phyloP scores from a whole-genome alignment of 2,888 invertebrate genomes.

The Pemphredon lugubris region DNA sequence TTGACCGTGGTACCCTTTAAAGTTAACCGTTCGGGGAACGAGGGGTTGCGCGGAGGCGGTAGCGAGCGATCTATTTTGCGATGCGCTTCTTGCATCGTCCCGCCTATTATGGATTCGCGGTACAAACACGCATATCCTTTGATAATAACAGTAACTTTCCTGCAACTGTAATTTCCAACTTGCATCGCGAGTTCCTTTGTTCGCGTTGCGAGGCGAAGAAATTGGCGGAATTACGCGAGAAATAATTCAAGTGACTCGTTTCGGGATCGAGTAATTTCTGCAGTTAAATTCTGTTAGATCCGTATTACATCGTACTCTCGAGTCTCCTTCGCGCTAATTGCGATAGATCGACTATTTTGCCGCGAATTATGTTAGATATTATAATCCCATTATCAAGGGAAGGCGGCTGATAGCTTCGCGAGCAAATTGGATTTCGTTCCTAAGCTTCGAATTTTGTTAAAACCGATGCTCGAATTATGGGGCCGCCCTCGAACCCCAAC shows the following conservation, averaged over 20 bases:
- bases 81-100: not conserved
- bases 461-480: constrained; percentile 37
- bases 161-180: not conserved
- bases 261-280: no score
- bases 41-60: not conserved
- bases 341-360: constrained; percentile 32
- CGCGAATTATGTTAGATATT: constrained; percentile 35
- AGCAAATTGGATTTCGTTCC: constrained; percentile 54
- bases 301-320: no score
- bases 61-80: not conserved
- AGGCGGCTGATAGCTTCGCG: constrained; percentile 37
- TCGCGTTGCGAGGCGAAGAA: no score
- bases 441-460: constrained; percentile 53
- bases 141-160: not conserved
- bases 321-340: no score
- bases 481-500: constrained; percentile 9
- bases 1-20: constrained; percentile 21
- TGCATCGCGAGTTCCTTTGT: not conserved
- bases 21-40: not conserved
- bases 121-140: not conserved
- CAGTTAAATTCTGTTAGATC: no score
- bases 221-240: no score
- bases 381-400: constrained; percentile 43
- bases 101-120: not conserved
- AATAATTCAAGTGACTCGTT: no score